A percentile compares a stretch with the other conserved stretches of the same genome.
These are phyloP conservation scores for Gavialis gangeticus DNA, from an alignment of 2,113 vertebrate species.

Conservation along the genomic window DNA sequence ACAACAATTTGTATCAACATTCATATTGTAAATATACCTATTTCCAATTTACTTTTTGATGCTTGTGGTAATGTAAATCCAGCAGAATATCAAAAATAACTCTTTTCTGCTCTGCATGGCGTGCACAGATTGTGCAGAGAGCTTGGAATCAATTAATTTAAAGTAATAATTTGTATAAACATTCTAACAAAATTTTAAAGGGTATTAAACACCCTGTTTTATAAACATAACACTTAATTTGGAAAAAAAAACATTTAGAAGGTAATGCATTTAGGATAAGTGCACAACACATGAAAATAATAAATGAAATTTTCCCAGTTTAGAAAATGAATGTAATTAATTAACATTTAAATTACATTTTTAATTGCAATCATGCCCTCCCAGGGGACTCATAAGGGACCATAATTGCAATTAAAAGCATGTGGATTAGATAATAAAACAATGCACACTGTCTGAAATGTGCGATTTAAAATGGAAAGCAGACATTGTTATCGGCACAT, in stretches of 20 bases:
- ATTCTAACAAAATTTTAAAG: constrained; percentile 86
- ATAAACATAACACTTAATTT: constrained; percentile 90
- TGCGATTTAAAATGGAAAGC: constrained; percentile 90
- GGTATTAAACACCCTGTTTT: constrained; percentile 88
- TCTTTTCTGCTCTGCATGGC: constrained; percentile 62
- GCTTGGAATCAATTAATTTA: constrained; percentile 85
- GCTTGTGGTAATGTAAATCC: neutral
- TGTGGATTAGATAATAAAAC: constrained; percentile 95
- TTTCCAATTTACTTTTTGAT: constrained; percentile 27
- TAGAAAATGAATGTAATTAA: constrained; percentile 98
- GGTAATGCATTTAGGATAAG: constrained; percentile 89
- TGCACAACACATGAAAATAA: constrained; percentile 89
- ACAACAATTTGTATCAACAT: constrained; percentile 1
- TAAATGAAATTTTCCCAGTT: constrained; percentile 91
- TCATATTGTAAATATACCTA: neutral
- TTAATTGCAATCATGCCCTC: constrained; percentile 98
- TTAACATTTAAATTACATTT: constrained; percentile 98
- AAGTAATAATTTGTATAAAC: constrained; percentile 87
- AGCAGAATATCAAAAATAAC: constrained; percentile 54
- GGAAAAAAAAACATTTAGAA: constrained; percentile 84
- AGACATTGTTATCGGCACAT: constrained; percentile 86
- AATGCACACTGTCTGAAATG: constrained; percentile 90
- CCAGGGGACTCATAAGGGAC: constrained; percentile 91
- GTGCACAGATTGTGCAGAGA: constrained; percentile 70
- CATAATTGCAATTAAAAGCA: constrained; percentile 98